Evolutionary conservation across 2,113 vertebrate genomes (phyloP).

Genomic region (Scalopus aquaticus): DNA sequence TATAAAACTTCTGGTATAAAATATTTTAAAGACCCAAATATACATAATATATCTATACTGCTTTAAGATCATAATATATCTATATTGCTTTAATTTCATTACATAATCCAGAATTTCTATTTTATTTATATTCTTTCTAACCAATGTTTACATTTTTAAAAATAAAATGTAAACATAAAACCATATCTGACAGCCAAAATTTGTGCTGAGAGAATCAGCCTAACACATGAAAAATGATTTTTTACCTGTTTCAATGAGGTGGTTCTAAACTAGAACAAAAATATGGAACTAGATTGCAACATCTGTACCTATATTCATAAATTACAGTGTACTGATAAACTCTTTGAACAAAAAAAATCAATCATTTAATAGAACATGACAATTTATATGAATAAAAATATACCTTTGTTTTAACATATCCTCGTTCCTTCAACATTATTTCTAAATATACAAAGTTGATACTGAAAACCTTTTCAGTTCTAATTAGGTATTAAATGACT

Average conservation of each 20-base stretch:
- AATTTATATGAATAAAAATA: constrained; percentile 54
- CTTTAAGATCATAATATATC: constrained; percentile 47
- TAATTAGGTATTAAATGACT: constrained; percentile 65
- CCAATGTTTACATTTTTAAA: constrained; percentile 33
- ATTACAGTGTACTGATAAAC: not conserved
- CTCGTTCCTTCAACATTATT: constrained; percentile 30
- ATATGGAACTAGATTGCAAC: not conserved
- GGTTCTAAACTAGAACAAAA: constrained; percentile 21
- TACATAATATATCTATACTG: constrained; percentile 3
- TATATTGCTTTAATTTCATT: not conserved
- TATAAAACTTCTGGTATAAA: constrained; percentile 21
- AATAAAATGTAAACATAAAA: constrained; percentile 21
- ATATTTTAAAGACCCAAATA: constrained; percentile 8
- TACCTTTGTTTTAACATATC: not conserved
- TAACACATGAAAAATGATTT: constrained; percentile 46
- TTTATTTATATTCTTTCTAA: not conserved
- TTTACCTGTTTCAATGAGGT: constrained; percentile 7
- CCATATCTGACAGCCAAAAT: constrained; percentile 47
- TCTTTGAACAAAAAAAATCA: not conserved
- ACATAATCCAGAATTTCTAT: constrained; percentile 8
- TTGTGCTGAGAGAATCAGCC: not conserved
- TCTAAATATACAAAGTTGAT: constrained; percentile 39
- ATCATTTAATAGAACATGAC: constrained; percentile 9
- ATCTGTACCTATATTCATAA: constrained; percentile 44
- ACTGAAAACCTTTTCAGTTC: constrained; percentile 47